Base-by-base conservation (phyloP, 2,888 invertebrate species). In the Cryptocephalus moraei region DNA sequence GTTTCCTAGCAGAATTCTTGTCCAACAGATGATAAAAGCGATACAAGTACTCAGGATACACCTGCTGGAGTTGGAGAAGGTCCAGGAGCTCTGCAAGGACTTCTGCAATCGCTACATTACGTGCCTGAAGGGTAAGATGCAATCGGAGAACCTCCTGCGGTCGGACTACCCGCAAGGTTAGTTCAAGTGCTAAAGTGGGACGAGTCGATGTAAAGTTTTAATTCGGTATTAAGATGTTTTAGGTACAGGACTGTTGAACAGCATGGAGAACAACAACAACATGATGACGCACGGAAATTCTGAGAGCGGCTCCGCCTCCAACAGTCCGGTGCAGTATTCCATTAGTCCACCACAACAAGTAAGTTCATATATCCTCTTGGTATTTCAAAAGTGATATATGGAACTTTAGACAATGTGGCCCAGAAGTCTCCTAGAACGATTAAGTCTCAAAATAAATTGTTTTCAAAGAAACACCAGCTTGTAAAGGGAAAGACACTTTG, bases 41-140 rank as follows among this genome's bases (percentile, higher is more conserved):
- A 85, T 91, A 63, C 90, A 93, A 78, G 93, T 94, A 52, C 75
- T 94, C 54, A 76, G 93, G 63, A 94, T 94, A 68, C 93, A 94
- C 70, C 77, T 94, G 43, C 72, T 94, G 57, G 94, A 94, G 69
- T 72, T 94, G 67, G 91, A 93, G 72, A 94, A 94, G 71, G 93
- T 94, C 11, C 91, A 92, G 71, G 93, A 94, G 70, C 68, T 94
- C 61, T 94, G 93, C 73, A 87, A 91, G 61, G 93, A 94, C 74
- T 94, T 94, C 75, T 93, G 93, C 75, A 88, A 86, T 55, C 79
- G 93, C 45, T 94, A 94, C 74, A 93, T 88, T 57, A 86, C 89
- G 41, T 91, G 91, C 66, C 75, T 93, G 56, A 91, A 91, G 68
- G 86, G 88, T 53, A 84, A 91, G 71, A 90, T 90, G 89, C 89